phyloP scores from a whole-genome alignment of 2,797 vertebrate genomes.

The Notamacropus eugenii region DNA sequence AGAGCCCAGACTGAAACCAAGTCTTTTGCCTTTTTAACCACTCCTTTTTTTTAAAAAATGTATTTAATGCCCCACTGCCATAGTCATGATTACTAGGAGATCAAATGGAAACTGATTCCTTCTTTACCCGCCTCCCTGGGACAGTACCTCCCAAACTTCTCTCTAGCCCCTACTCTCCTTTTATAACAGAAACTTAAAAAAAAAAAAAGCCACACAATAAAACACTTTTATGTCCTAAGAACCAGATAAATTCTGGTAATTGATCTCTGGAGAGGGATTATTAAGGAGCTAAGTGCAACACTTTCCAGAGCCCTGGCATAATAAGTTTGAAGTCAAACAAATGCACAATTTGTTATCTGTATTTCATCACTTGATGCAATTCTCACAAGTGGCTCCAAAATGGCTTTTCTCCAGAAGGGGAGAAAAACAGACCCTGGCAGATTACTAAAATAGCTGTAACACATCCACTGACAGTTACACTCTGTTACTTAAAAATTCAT shows the following conservation, averaged over 20 bases:
- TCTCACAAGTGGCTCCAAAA: conserved; percentile 79
- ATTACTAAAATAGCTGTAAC: conserved; percentile 76
- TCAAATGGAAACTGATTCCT: not conserved
- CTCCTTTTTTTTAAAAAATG: too few species aligned
- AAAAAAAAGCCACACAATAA: conserved; percentile 69
- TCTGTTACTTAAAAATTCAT: conserved; percentile 64
- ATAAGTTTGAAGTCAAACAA: conserved; percentile 82
- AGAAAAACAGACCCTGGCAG: conserved; percentile 61
- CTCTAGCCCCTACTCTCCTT: not conserved
- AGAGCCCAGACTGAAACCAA: not conserved
- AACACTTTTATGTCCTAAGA: conserved; percentile 78
- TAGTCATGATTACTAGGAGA: not conserved
- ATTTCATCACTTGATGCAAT: conserved; percentile 80
- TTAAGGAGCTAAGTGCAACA: conserved; percentile 82
- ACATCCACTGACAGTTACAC: conserved; percentile 72
- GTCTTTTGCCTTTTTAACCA: not conserved
- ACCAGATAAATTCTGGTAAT: conserved; percentile 83
- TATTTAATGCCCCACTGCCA: not conserved
- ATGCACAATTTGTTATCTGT: conserved; percentile 82
- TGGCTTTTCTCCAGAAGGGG: conserved; percentile 77
- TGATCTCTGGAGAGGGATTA: conserved; percentile 85
- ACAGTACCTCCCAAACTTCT: not conserved
- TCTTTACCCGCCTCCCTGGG: conserved; percentile 29
- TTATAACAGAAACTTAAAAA: not conserved
- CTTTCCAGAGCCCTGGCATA: conserved; percentile 81